phyloP scores from a whole-genome alignment of 2,797 vertebrate species.

The Varecia variegata region DNA sequence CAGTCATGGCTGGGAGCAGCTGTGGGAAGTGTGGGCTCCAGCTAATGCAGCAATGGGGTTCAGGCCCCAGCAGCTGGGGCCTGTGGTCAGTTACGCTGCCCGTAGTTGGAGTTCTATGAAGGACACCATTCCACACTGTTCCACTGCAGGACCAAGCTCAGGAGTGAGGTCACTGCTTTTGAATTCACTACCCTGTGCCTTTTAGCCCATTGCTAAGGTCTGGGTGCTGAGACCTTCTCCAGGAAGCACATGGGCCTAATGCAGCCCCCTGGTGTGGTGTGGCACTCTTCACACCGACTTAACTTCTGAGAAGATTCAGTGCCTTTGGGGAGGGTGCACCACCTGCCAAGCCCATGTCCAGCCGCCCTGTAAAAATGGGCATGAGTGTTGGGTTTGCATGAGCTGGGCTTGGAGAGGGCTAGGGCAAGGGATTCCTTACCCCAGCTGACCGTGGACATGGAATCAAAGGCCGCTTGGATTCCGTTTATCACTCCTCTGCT shows the following conservation, averaged over 20 bases:
- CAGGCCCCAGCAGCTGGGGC: neutral
- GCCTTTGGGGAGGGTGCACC: neutral
- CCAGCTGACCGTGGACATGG: neutral
- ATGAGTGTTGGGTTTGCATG: neutral
- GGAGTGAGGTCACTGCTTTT: neutral
- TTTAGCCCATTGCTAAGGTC: neutral
- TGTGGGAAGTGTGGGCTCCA: neutral
- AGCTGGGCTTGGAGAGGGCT: neutral
- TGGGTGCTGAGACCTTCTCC: neutral
- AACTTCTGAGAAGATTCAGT: neutral
- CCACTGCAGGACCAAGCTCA: neutral
- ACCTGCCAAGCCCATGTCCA: neutral
- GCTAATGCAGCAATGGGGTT: neutral
- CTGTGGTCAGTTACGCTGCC: neutral
- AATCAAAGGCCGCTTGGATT: too few relatives aligned
- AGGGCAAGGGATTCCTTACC: neutral
- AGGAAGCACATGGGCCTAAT: neutral
- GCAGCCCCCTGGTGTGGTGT: too few relatives aligned
- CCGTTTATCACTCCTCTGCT: too few relatives aligned
- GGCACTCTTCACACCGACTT: neutral
- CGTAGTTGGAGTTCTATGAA: neutral
- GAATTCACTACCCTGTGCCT: neutral
- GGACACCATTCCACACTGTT: neutral
- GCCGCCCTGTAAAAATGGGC: neutral
- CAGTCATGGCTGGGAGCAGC: neutral